These are phyloP conservation scores for Isichthys henryi DNA, from an alignment of 2,113 vertebrate genomes.

Conservation along the genomic window DNA sequence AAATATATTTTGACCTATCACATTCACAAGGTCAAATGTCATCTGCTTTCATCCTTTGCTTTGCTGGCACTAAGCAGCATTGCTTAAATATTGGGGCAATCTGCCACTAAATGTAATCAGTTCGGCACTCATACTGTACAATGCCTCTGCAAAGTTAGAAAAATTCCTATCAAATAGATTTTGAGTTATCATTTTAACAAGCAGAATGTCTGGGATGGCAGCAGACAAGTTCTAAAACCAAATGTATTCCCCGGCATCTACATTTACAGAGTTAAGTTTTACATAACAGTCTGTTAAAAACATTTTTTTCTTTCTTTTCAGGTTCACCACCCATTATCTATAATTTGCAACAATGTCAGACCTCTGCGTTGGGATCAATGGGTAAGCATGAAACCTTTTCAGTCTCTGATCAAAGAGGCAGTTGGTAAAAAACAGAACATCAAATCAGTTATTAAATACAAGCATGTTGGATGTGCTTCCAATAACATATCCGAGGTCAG, in stretches of 20 bases:
- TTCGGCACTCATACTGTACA: not conserved
- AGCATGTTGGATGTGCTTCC: not conserved
- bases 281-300: not conserved
- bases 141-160: not conserved
- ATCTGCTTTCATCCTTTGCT: not conserved
- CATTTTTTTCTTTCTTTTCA: slow-evolving; percentile 25
- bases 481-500: no score
- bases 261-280: not conserved
- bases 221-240: not conserved
- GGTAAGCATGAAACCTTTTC: slow-evolving; percentile 45
- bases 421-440: not conserved
- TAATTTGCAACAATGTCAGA: slow-evolving; percentile 57
- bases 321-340: slow-evolving; percentile 35
- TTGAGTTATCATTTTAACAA: not conserved
- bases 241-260: not conserved
- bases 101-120: not conserved
- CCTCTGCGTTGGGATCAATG: slow-evolving; percentile 67
- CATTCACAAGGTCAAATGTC: not conserved
- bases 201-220: not conserved
- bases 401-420: not conserved
- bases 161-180: not conserved
- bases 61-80: not conserved
- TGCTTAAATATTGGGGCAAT: not conserved
- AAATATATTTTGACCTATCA: not conserved
- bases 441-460: not conserved